These are phyloP conservation scores for Corvus moneduloides DNA, from an alignment of 2,113 vertebrate species.

Conservation along the genomic window DNA sequence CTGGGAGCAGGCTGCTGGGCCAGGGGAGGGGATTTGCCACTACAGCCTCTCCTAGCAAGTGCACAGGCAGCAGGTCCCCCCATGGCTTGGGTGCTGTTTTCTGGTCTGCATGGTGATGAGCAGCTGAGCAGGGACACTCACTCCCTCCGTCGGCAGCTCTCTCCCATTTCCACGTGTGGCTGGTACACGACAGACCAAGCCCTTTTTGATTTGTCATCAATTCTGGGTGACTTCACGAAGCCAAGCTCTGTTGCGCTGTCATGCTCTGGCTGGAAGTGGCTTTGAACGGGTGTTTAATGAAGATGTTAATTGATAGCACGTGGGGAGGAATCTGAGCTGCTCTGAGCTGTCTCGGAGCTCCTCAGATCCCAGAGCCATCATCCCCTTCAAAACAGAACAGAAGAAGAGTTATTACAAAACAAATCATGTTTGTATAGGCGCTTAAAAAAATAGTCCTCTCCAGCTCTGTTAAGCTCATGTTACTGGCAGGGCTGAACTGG, in stretches of 20 bases:
- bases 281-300: conserved; percentile 71
- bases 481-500: not conserved
- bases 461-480: conserved; percentile 6
- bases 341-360: conserved; percentile 18
- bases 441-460: conserved; percentile 33
- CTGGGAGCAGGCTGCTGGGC: not conserved
- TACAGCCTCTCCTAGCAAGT: not conserved
- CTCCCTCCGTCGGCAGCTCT: not conserved
- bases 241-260: not conserved
- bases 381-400: conserved; percentile 52
- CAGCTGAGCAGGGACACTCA: not conserved
- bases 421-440: conserved; percentile 56
- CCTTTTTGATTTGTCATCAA: not conserved
- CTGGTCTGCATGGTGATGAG: not conserved
- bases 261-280: conserved; percentile 38
- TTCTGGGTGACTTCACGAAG: not conserved
- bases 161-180: not conserved
- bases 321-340: conserved; percentile 52
- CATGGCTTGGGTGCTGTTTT: not conserved
- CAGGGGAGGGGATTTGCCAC: too few species aligned
- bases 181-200: not conserved
- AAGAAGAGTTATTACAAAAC: conserved; percentile 65
- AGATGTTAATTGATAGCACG: conserved; percentile 68
- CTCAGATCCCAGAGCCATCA: conserved; percentile 61
- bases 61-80: not conserved